Base-by-base conservation (phyloP, 1,140 invertebrate species). In the Hirudo medicinalis region DNA sequence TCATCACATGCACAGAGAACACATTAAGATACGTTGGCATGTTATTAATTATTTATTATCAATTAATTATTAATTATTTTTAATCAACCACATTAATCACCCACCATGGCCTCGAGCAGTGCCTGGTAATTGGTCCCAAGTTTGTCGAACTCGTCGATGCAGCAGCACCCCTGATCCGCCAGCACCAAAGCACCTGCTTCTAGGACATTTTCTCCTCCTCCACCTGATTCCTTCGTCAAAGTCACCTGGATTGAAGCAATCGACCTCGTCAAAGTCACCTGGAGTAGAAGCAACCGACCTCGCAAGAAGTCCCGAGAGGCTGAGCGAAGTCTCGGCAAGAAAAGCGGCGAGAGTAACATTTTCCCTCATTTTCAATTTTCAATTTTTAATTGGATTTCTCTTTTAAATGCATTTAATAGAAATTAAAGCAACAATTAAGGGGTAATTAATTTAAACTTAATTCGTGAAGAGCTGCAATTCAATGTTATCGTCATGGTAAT, bases 121-220 rank as follows among this genome's bases (percentile, higher is more conserved):
- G 88, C 87, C 83, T 87, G 85, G 80, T 90, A 87, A 77, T 93
- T 91, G 76, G 91, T 89, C 53, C 85, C 82, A 87, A 95, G 91
- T 85, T 96, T 96, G 81, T 97, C 93, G 79, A 97, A 92, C 82
- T 97, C 94, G 82, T 97, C 94, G 57, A 96, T 91, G 76, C 91
- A 94, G 80, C 93, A 97, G 66, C 87, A 88, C 0, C 93, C 94
- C 78, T 87, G 87, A 80, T 94, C 90, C 70, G 82, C 80, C 63
- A 83, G 71, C 9, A 83, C 82, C 27, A 84, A 73, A 11, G 83
- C 91, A 82, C 94, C 91, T 73, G 91, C 91, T 83, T 95, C 92
- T 68, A 95, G 82, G 4, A 88, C 87, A 83, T 88, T 90, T 77
- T 92, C 90, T 53, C 87, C 88, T 22, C 80, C 79, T 27, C 87